Evolutionary conservation across 53 echinoderm and acorn worm genomes (phyloP).

Genomic region (Temnopleurus reevesii): DNA sequence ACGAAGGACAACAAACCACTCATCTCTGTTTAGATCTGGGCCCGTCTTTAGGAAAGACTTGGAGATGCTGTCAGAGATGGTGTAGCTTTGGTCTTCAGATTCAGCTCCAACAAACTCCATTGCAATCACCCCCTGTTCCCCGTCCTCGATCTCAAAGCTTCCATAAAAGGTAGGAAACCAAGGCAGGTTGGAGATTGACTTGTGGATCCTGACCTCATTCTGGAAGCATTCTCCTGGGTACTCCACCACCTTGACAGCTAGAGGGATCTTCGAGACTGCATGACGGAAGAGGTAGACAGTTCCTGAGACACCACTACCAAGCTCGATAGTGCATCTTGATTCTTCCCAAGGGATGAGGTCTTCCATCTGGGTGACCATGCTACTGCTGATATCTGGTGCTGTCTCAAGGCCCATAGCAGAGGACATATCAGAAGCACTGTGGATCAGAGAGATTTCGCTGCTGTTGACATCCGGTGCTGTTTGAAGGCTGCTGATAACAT

Average conservation of each 20-base stretch:
- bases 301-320: neutral
- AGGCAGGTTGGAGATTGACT: neutral
- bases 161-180: constrained; percentile 35
- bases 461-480: no score
- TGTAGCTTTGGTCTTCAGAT: neutral
- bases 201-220: constrained; percentile 10
- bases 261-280: neutral
- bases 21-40: neutral
- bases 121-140: neutral
- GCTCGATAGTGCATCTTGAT: neutral
- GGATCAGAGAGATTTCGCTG: neutral
- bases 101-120: constrained; percentile 40
- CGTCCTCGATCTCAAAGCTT: constrained; percentile 4
- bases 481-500: no score
- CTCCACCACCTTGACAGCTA: neutral
- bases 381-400: neutral
- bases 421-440: neutral
- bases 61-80: constrained; percentile 1
- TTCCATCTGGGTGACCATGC: neutral
- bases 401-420: neutral
- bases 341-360: constrained; percentile 6
- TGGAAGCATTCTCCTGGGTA: neutral
- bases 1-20: neutral
- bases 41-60: neutral
- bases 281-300: constrained; percentile 11